A percentile compares a stretch with the other conserved stretches of the same genome.
Conservation (phyloP, 2,797 vertebrate genomes). For the Notolepis coatsorum region DNA sequence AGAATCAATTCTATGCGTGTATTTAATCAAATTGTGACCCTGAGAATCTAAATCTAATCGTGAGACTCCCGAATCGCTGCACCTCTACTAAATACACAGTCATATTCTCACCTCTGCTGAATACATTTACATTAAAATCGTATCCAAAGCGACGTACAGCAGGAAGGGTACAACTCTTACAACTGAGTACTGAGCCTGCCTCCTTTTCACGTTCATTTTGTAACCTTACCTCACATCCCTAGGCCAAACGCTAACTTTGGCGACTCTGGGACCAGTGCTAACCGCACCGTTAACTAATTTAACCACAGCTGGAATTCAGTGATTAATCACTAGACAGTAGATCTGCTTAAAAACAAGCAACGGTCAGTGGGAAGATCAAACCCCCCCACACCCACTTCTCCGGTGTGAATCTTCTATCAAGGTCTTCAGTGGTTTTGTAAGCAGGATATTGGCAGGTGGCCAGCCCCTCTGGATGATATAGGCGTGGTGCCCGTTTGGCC, state of each 20-base stretch:
- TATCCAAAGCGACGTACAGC: no score
- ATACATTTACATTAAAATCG: no score
- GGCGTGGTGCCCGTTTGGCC: slow-evolving; percentile 4
- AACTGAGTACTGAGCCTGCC: no score
- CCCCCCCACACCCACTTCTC: background rate
- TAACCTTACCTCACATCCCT: no score
- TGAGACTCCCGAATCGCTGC: no score
- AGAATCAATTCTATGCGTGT: no score
- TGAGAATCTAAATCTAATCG: no score
- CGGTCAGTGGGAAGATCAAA: background rate
- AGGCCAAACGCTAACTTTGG: background rate
- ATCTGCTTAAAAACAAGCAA: slow-evolving; percentile 8
- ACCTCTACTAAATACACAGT: no score
- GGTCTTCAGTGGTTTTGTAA: background rate
- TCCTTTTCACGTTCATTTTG: no score
- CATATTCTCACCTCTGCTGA: no score
- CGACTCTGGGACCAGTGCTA: background rate
- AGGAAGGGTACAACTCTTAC: no score
- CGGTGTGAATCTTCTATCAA: slow-evolving; percentile 6
- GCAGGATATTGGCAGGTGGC: background rate
- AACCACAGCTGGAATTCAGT: background rate
- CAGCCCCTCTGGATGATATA: slow-evolving; percentile 4
- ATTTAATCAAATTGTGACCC: no score
- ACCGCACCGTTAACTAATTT: background rate
- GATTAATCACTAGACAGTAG: background rate